Conservation (phyloP, 1,140 invertebrate genomes). For the Neodiprion pinetum region DNA sequence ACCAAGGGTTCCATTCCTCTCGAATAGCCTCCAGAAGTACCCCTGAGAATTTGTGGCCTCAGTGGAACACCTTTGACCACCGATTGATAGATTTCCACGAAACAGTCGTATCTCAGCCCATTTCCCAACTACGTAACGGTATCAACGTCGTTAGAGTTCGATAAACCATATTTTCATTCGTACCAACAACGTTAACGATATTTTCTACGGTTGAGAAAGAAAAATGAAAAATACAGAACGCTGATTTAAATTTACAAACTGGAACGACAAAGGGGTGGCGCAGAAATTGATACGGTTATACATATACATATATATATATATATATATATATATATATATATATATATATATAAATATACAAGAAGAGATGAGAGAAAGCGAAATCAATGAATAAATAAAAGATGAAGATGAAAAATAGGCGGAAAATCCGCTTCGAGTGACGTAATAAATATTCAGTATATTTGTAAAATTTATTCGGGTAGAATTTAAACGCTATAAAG, state of each 20-base stretch:
- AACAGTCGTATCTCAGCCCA: neutral
- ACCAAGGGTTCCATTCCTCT: neutral
- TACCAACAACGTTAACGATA: too few relatives aligned
- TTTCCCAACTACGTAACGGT: neutral
- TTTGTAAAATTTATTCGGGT: neutral
- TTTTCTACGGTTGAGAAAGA: too few relatives aligned
- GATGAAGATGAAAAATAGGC: neutral
- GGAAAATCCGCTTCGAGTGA: neutral
- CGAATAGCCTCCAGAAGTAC: neutral
- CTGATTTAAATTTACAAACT: too few relatives aligned
- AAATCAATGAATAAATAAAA: neutral
- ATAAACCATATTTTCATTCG: too few relatives aligned
- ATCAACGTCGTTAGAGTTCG: neutral
- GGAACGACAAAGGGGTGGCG: too few relatives aligned
- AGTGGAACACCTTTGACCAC: neutral
- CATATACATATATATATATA: too few relatives aligned
- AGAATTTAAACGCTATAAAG: neutral
- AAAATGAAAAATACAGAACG: too few relatives aligned
- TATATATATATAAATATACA: neutral
- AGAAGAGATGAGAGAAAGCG: neutral
- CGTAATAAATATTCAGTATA: neutral
- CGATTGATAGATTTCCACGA: neutral
- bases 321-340: neutral
- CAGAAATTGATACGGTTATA: too few relatives aligned
- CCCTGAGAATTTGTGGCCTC: neutral